phyloP scores from a whole-genome alignment of 2,113 vertebrate genomes.

The Sebastes fasciatus region DNA sequence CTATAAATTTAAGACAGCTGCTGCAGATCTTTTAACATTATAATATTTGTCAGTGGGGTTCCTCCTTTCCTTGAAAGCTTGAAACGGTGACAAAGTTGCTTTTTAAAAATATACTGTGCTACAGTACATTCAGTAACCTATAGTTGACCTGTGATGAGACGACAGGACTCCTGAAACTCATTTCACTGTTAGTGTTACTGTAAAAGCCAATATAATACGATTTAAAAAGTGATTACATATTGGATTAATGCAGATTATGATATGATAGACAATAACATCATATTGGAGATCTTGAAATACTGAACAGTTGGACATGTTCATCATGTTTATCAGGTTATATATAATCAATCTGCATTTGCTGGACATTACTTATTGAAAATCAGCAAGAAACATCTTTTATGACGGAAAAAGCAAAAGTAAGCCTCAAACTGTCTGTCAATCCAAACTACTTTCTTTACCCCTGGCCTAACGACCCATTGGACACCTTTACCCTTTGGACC shows the following conservation, averaged over 20 bases:
- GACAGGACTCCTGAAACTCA: neutral
- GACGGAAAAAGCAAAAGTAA: neutral
- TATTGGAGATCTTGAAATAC: neutral
- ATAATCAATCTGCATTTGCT: neutral
- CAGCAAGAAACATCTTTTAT: neutral
- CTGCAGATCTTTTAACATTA: constrained; percentile 70
- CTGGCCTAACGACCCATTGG: neutral
- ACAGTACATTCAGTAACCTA: neutral
- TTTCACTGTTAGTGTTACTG: neutral
- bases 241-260: neutral
- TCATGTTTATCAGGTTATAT: neutral
- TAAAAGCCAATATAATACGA: neutral
- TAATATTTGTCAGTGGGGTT: constrained; percentile 59
- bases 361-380: neutral
- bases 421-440: neutral
- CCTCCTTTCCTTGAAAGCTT: constrained; percentile 36
- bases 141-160: neutral
- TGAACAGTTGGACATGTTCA: neutral
- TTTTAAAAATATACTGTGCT: neutral
- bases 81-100: constrained; percentile 29
- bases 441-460: neutral
- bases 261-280: neutral
- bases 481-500: neutral
- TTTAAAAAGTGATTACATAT: neutral
- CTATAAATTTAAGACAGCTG: constrained; percentile 69